These are phyloP conservation scores for Drosophila falleni DNA, from an alignment of 2,888 invertebrate species.

Conservation along the genomic window DNA sequence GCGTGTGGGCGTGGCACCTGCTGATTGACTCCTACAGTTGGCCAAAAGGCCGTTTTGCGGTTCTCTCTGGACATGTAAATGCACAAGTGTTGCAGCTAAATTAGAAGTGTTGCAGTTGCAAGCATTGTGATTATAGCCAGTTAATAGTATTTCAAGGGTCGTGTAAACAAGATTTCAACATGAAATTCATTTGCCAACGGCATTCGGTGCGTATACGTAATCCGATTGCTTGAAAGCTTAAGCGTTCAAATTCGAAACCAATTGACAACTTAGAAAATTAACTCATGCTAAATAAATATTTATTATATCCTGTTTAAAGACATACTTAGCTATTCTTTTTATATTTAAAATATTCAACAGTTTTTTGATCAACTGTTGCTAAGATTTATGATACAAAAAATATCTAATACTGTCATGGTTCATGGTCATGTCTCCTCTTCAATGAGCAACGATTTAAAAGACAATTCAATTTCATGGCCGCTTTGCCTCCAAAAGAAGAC, in stretches of 20 bases:
- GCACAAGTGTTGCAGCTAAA: neutral
- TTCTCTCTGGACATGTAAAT: neutral
- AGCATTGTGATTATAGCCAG: too few species aligned
- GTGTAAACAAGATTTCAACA: neutral
- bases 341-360: too few species aligned
- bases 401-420: neutral
- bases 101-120: neutral
- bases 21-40: conserved; percentile 13
- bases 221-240: too few species aligned
- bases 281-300: too few species aligned
- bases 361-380: conserved; percentile 4
- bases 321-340: too few species aligned
- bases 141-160: neutral
- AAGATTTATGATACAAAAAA: neutral
- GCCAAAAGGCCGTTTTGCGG: conserved; percentile 1
- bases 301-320: too few species aligned
- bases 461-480: conserved; percentile 60
- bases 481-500: conserved; percentile 29
- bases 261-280: too few species aligned
- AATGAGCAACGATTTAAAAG: conserved; percentile 23
- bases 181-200: conserved; percentile 1
- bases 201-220: conserved; percentile 34
- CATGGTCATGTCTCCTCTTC: neutral
- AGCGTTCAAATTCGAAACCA: too few species aligned
- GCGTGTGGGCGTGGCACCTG: conserved; percentile 2